phyloP scores from a whole-genome alignment of 2,113 vertebrate species.

The Chionodraco myersi region DNA sequence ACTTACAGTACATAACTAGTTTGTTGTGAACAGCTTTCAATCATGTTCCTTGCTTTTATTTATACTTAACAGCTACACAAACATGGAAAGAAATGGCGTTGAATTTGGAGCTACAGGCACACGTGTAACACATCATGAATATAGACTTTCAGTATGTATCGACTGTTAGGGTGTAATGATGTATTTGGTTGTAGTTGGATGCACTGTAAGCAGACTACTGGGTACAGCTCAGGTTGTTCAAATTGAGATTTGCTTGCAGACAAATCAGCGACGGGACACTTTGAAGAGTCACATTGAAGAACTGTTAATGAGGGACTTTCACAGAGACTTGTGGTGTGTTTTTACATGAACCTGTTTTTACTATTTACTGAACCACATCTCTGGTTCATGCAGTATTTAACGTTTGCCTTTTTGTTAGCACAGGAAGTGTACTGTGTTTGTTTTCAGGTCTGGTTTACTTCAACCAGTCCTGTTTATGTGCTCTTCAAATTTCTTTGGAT shows the following conservation, averaged over 20 bases:
- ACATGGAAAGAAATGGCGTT: conserved; percentile 48
- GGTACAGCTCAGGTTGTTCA: conserved; percentile 63
- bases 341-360: background rate
- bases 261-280: conserved; percentile 23
- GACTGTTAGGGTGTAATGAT: conserved; percentile 34
- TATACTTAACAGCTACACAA: conserved; percentile 24
- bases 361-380: conserved; percentile 28
- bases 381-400: conserved; percentile 73
- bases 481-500: conserved; percentile 38
- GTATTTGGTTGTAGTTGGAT: conserved; percentile 56
- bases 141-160: conserved; percentile 22
- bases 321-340: conserved; percentile 36
- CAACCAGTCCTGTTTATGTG: conserved; percentile 27
- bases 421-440: conserved; percentile 51
- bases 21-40: conserved; percentile 22
- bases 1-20: background rate
- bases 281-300: background rate
- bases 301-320: conserved; percentile 18
- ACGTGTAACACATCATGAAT: background rate
- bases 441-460: conserved; percentile 44
- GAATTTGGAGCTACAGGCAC: conserved; percentile 11
- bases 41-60: conserved; percentile 39
- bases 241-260: conserved; percentile 40
- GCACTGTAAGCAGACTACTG: conserved; percentile 70
- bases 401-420: conserved; percentile 57